Base-by-base conservation (phyloP, 2,888 invertebrate genomes). In the Amphipyra tragopoginis region DNA sequence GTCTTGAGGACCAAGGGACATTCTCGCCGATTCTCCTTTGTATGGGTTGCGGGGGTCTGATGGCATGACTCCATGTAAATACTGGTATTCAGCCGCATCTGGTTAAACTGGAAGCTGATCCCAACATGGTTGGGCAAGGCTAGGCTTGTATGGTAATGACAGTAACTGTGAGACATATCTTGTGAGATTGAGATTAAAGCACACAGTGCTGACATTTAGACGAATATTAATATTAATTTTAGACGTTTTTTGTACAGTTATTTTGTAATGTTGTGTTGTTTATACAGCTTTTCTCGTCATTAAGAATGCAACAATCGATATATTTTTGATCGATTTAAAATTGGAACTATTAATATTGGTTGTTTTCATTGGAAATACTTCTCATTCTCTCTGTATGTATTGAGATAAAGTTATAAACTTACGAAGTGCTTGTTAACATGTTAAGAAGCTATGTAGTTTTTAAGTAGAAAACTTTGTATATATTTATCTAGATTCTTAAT, bases 401-500 rank as follows among this genome's bases (percentile, higher is more conserved):
- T 15, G 10, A 15, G 34, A 21, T 21, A 21, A 21, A 21, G 26
- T 42, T 33, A 10, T 39, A 38, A 44, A 55, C 39, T 40, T 63
- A 34, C 53, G 11, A 49, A 40, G 14, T 56, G 47, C 36, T 45
- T 58, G 51, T 53, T 13, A 36, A 43, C 10, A n/a, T n/a, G n/a
- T n/a, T n/a, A n/a, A n/a, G 21, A 59, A 47, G 47, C 39, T 54
- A n/a, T 36, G 5, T 75, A 75, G 60, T 45, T 15, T 47, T 0
- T 77, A 79, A 77, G 70, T 79, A 77, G 80, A 67, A 43, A 49
- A 65, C 67, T 77, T 60, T 73, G 59, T 69, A 55, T 63, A 72
- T 70, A 67, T 60, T 42, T 68, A 55, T 40, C 38, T 54, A 49
- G 8, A 42, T 40, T 5, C 44, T 39, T 54, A 42, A 67, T n/a